Evolutionary conservation across 2,113 vertebrate genomes (phyloP).

Genomic region (Callipepla squamata): DNA sequence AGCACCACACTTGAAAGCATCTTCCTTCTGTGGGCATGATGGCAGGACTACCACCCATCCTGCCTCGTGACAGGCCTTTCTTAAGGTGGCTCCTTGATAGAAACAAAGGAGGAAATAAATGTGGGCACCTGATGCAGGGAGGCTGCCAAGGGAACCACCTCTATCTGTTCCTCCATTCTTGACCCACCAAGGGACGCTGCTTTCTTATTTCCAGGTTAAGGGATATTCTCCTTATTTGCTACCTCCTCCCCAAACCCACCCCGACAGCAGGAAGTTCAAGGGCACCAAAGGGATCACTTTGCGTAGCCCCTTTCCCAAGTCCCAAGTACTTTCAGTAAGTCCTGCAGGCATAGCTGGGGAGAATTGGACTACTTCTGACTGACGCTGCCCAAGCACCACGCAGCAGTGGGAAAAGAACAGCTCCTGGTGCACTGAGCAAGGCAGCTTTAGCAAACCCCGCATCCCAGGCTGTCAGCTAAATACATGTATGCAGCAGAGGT

Average conservation of each 20-base stretch:
- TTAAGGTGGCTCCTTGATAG: not conserved
- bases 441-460: not conserved
- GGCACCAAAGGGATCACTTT: not conserved
- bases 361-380: not conserved
- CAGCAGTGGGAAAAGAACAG: not conserved
- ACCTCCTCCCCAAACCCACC: not conserved
- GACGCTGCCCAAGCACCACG: not conserved
- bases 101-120: not conserved
- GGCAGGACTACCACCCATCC: not conserved
- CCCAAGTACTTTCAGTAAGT: not conserved
- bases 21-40: not conserved
- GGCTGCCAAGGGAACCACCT: not conserved
- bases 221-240: not conserved
- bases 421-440: not conserved
- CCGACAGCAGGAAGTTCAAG: not conserved
- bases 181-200: not conserved
- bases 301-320: not conserved
- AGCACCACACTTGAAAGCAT: constrained; percentile 41
- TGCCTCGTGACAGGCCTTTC: not conserved
- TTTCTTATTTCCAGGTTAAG: not conserved
- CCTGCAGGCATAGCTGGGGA: not conserved
- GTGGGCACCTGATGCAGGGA: not conserved
- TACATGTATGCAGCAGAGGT: not conserved
- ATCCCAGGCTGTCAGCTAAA: not conserved
- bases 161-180: not conserved